Evolutionary conservation across 2,797 vertebrate genomes (phyloP), one percentile per base, ranked within the genome.

Genomic region (Adrianichthys oophorus): DNA sequence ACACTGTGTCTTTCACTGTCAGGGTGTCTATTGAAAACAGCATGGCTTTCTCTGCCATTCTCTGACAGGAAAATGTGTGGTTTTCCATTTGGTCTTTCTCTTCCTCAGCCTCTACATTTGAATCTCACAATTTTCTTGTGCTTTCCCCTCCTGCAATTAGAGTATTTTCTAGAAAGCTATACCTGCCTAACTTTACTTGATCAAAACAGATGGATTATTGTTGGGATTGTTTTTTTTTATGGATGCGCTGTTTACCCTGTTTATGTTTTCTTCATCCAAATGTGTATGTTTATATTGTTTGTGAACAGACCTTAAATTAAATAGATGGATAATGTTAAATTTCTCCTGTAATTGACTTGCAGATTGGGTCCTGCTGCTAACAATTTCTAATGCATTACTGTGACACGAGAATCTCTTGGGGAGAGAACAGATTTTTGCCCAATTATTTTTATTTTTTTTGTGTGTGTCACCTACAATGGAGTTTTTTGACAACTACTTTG

Each of bases 301-400:
- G 15, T 66, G 63, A 79, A 53, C 26, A 52, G 59, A 37, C 51
- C 53, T 58, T 15, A 70, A 74, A 83, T 58, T 15, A 70, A 74
- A 83, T 75, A 62, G 54, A 87, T 78, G 43, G 57, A 84, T 76
- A 55, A 54, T 40, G 70, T 82, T 78, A 66, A 18, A 65, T 70
- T 78, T 73, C 61, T 77, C 46, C n/a, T 29, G 45, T 85, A 85
- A 83, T 85, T 82, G 74, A 66, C 70, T 70, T 67, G 63, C 81
- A 75, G 74, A 71, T 72, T 75, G 52, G 70, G 68, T 80, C 65
- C 80, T 80, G 68, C 75, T 77, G 57, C 70, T 79, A 85, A 82
- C 71, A n/a, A 52, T 66, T 80, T 74, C 68, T 83, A 84, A 86
- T 84, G 74, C 73, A 87, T 87, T 75, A 72, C 53, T 56, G 47